A percentile compares a stretch with the other conserved stretches of the same genome.
Evolutionary conservation across 2,797 vertebrate species (phyloP).

Genomic region (Discoglossus pictus): DNA sequence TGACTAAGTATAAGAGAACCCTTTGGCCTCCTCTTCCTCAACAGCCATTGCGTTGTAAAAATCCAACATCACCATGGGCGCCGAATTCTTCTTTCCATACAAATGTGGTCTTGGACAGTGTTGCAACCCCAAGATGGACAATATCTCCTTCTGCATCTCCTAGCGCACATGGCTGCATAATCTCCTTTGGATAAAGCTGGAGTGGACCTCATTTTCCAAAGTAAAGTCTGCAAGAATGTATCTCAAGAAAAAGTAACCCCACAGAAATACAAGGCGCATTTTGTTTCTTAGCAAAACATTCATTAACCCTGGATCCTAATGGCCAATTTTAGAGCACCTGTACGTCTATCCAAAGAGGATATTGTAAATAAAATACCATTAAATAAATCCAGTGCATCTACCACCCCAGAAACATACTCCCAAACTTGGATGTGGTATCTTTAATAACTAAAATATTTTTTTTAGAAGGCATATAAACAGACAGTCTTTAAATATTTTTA

Average conservation of each 20-base stretch:
- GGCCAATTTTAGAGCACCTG: constrained; percentile 43
- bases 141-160: constrained; percentile 98
- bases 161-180: constrained; percentile 94
- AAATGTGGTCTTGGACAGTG: constrained; percentile 95
- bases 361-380: constrained; percentile 46
- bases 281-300: constrained; percentile 74
- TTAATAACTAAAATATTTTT: too few species aligned
- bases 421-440: constrained; percentile 15
- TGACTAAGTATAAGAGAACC: constrained; percentile 95
- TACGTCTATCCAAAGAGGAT: constrained; percentile 53
- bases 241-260: constrained; percentile 84
- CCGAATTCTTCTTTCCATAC: constrained; percentile 97
- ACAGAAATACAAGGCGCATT: constrained; percentile 76
- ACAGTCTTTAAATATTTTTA: too few species aligned
- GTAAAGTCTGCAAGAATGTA: constrained; percentile 86
- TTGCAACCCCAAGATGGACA: constrained; percentile 94
- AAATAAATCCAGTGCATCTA: constrained; percentile 37
- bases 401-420: constrained; percentile 17
- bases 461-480: too few species aligned
- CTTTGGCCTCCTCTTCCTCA: constrained; percentile 83
- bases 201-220: constrained; percentile 96
- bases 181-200: constrained; percentile 94
- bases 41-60: constrained; percentile 96
- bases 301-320: constrained; percentile 60
- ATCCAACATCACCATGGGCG: constrained; percentile 98